Conservation (phyloP, 2,888 invertebrate species). For the Ariolimax columbianus region DNA sequence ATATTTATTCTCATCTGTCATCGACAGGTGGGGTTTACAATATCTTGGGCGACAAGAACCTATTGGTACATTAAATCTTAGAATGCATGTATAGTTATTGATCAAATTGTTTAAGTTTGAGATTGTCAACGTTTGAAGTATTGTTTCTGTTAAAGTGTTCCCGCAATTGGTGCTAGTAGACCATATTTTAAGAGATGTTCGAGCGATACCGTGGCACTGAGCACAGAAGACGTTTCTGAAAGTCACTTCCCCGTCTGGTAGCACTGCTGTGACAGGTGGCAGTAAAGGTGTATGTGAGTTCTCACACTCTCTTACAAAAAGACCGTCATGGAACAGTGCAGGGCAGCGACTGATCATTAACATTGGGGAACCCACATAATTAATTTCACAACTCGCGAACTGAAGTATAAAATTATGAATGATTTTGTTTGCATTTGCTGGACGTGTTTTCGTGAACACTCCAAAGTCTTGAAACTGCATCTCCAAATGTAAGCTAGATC, state of each 20-base stretch:
- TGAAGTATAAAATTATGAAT: background rate
- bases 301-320: background rate
- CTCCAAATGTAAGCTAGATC: background rate
- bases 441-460: background rate
- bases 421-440: background rate
- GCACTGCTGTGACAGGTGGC: background rate
- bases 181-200: background rate
- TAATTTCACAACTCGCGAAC: background rate
- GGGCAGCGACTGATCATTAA: conserved; percentile 22
- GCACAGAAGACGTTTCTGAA: conserved; percentile 38
- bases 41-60: background rate
- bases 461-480: background rate
- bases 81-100: background rate
- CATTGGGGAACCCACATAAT: background rate
- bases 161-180: background rate
- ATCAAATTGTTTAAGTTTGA: background rate
- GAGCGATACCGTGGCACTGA: conserved; percentile 13
- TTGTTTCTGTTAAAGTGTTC: background rate
- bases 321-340: background rate
- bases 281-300: background rate
- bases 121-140: background rate
- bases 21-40: background rate
- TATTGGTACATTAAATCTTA: background rate
- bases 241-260: background rate
- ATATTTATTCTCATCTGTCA: background rate